phyloP scores from a whole-genome alignment of 2,113 vertebrate species.

The Hydrochoerus hydrochaeris region DNA sequence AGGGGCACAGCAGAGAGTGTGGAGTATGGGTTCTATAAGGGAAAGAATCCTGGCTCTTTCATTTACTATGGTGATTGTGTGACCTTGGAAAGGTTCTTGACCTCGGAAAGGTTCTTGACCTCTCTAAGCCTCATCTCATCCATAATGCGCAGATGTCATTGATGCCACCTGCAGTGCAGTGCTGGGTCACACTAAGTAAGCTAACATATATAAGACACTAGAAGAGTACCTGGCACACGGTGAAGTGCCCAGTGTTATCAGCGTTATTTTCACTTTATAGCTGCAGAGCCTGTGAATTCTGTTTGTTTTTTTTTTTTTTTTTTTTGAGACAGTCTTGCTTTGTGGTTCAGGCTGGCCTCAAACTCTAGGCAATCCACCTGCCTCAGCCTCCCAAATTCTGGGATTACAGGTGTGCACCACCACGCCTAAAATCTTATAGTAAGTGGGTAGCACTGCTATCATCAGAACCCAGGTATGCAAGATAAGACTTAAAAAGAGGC shows the following conservation, averaged over 20 bases:
- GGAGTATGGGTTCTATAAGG: neutral
- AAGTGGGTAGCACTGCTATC: neutral
- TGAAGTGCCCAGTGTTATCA: neutral
- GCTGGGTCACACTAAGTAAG: neutral
- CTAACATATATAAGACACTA: neutral
- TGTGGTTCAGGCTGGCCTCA: neutral
- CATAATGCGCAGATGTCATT: neutral
- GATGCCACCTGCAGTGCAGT: neutral
- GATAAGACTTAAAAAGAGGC: neutral
- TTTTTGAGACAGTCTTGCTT: neutral
- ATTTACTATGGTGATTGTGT: neutral
- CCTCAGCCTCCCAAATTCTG: neutral
- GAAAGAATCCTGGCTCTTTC: neutral
- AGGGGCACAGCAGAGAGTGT: neutral
- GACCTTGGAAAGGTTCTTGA: neutral
- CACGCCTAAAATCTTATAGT: neutral
- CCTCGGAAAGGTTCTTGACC: neutral
- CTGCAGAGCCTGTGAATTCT: neutral
- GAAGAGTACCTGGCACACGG: neutral
- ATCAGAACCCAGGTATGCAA: neutral
- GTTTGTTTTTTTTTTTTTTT: too few species aligned
- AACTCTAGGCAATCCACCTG: neutral
- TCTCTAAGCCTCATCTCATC: neutral
- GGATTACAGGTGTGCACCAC: neutral
- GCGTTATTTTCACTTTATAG: neutral